Percentiles rank a stretch among this genome's conserved stretches.
phyloP scores from a whole-genome alignment of 2,888 invertebrate species.

The Globia sparganii region DNA sequence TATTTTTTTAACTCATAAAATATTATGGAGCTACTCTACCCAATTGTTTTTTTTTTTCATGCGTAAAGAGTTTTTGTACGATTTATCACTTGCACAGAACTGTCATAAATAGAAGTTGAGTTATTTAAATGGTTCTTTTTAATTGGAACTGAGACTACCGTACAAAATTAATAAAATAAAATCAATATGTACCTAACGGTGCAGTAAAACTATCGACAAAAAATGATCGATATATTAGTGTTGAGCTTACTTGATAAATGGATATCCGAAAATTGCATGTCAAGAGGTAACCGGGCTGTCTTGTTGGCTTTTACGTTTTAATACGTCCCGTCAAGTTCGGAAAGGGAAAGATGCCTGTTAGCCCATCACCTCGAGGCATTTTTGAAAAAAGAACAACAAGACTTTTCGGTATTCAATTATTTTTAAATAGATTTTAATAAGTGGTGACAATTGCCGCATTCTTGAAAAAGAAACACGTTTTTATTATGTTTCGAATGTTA shows the following conservation, averaged over 20 bases:
- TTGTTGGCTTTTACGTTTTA: conserved; percentile 84
- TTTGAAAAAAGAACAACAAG: conserved; percentile 54
- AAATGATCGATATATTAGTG: conserved; percentile 72
- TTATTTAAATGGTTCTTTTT: conserved; percentile 52
- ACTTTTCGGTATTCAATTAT: conserved; percentile 63
- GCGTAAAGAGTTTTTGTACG: conserved; percentile 25
- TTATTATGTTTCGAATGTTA: background rate
- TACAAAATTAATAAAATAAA: conserved; percentile 52
- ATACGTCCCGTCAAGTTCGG: conserved; percentile 81
- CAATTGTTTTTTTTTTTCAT: conserved; percentile 24
- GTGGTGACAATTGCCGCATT: conserved; percentile 40
- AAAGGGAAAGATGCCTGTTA: conserved; percentile 76
- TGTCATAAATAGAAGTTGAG: conserved; percentile 45
- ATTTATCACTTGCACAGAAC: conserved; percentile 57
- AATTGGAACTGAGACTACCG: conserved; percentile 65
- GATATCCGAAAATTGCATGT: conserved; percentile 88
- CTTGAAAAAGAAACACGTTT: background rate
- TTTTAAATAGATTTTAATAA: conserved; percentile 46
- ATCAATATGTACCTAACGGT: conserved; percentile 60
- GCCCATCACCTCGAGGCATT: conserved; percentile 79
- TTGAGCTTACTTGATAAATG: conserved; percentile 83
- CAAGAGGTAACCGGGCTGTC: conserved; percentile 87
- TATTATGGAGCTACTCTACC: conserved; percentile 22
- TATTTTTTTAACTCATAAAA: conserved; percentile 33
- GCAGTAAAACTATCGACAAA: conserved; percentile 71